phyloP scores from a whole-genome alignment of 1,140 invertebrate genomes.

The Drosophila kikkawai region DNA sequence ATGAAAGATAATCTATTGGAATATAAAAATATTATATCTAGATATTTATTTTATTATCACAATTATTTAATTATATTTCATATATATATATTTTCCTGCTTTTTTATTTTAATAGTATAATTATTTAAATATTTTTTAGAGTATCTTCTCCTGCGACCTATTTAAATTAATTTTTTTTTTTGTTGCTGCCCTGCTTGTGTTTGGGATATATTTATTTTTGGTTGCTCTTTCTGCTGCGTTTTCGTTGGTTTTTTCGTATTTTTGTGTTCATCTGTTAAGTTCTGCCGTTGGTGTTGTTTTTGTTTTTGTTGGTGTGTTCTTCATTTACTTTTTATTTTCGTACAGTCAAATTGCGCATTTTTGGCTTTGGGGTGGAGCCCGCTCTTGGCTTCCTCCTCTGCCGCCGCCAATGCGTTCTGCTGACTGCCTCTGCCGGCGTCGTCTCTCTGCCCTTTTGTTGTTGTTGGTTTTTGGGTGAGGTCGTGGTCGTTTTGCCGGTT shows the following conservation, averaged over 20 bases:
- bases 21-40: no score
- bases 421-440: conserved; percentile 25
- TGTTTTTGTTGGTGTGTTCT: conserved; percentile 19
- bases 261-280: conserved; percentile 50
- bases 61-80: no score
- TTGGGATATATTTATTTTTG: conserved; percentile 72
- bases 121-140: conserved; percentile 3
- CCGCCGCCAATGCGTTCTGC: conserved; percentile 49
- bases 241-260: conserved; percentile 64
- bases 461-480: conserved; percentile 80
- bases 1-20: no score
- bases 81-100: no score
- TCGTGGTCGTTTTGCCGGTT: conserved; percentile 76
- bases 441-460: conserved; percentile 32
- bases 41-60: no score
- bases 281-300: conserved; percentile 31
- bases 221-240: conserved; percentile 80
- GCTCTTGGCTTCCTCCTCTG: conserved; percentile 29
- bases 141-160: conserved; percentile 49
- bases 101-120: not conserved
- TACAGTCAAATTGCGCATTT: conserved; percentile 82
- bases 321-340: conserved; percentile 68
- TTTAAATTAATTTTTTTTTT: conserved; percentile 9
- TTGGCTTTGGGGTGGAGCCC: conserved; percentile 80
- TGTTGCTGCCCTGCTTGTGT: conserved; percentile 12